Base-by-base conservation (phyloP, 2,113 vertebrate genomes). In the Brachyistius frenatus region DNA sequence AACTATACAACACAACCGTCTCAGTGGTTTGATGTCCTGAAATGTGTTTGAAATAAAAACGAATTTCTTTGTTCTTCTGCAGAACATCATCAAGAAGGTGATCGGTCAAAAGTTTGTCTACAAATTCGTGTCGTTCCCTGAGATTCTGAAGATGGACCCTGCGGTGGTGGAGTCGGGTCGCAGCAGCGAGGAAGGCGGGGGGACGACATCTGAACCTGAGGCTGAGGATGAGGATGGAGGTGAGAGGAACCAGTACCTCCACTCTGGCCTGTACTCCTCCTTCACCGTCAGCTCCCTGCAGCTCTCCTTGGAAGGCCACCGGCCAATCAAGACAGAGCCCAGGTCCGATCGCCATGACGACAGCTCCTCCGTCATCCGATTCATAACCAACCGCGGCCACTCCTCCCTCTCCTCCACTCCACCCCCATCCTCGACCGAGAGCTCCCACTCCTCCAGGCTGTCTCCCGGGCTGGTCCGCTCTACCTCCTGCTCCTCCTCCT, bases 41-140 rank as follows among this genome's bases (percentile, higher is more conserved):
- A 44, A 44, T 13, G 9, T 3, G 10, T 44, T 13, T 44, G 13
- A 11, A 13, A 11, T 3, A 11, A 2, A 23, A 23, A 23, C 23
- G 23, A 23, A 23, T 23, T 3, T 13, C 10, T 44, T 37, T 0
- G 63, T 74, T 61, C 7, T 1, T 57, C 16, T 73, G 89, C 94
- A 98, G 97, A 98, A 98, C 86, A 98, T 98, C 92, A 98, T 98
- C 93, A 98, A 96, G 94, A 98, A 98, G 92, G 97, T 98, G 87
- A 98, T 97, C 0, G 97, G 97, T 23, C 97, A 98, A 88, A 98
- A 98, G 93, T 98, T 98, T 80, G 97, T 98, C 75, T 98, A 98
- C 96, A 98, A 98, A 92, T 98, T 98, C 73, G 97, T 98, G 86
- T 98, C 96, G 0, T 98, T 98, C 89, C 97, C 96, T 6, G 97